Evolutionary conservation across 1,140 invertebrate genomes (phyloP).

Genomic region (Camponotus floridanus): DNA sequence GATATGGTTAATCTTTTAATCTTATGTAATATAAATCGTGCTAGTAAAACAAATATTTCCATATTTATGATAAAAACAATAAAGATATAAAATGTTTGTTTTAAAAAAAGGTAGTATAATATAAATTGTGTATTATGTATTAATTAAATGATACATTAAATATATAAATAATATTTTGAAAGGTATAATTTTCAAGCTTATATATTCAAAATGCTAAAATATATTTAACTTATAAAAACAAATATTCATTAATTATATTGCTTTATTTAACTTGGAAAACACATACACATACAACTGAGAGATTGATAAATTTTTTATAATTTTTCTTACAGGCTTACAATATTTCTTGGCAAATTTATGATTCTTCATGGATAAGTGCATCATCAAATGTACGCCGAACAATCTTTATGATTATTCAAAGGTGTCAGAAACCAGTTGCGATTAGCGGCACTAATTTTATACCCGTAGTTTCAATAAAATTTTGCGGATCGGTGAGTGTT

Average conservation of each 20-base stretch:
- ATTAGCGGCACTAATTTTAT: constrained; percentile 54
- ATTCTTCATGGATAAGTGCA: constrained; percentile 52
- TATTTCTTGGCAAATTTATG: constrained; percentile 58
- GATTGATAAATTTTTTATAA: not conserved
- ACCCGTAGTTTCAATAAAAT: constrained; percentile 57
- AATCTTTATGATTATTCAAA: constrained; percentile 61
- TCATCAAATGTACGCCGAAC: not conserved
- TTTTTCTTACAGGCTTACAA: constrained; percentile 43
- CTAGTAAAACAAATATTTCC: not conserved
- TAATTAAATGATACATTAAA: not conserved
- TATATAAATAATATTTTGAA: not conserved
- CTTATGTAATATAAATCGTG: not conserved
- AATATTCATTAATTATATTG: not conserved
- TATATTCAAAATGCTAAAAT: not conserved
- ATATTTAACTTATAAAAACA: not conserved
- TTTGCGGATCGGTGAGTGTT: constrained; percentile 60
- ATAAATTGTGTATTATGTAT: not conserved
- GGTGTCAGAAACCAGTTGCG: constrained; percentile 58
- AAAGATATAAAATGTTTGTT: not conserved
- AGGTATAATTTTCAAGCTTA: not conserved
- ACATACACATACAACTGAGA: no score
- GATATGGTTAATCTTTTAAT: constrained; percentile 31
- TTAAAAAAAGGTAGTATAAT: not conserved
- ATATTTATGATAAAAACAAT: not conserved
- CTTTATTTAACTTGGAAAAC: not conserved